Conservation (phyloP, 2,113 vertebrate genomes). For the Carettochelys insculpta region DNA sequence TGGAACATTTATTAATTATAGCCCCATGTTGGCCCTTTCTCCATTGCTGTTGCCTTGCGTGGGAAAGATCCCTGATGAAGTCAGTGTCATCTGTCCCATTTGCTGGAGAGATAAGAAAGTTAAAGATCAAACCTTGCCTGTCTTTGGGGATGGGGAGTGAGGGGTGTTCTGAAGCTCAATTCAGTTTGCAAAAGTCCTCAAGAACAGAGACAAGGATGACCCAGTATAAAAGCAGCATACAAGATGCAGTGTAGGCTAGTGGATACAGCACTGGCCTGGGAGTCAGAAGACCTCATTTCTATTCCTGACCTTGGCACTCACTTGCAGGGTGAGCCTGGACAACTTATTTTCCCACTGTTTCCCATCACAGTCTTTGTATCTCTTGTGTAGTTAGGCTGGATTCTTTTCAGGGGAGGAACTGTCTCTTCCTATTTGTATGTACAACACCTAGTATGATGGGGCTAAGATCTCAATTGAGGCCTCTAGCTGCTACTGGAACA, state of each 20-base stretch:
- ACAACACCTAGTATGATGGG: background rate
- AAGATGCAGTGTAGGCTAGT: background rate
- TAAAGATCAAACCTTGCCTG: fast-evolving
- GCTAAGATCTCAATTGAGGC: background rate
- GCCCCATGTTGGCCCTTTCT: background rate
- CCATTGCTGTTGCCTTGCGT: background rate
- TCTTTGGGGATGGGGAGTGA: no score
- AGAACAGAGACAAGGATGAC: background rate
- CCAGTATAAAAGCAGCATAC: background rate
- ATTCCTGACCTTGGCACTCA: background rate
- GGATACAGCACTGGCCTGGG: background rate
- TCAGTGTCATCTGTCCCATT: fast-evolving
- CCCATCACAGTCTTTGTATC: background rate
- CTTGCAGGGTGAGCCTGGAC: background rate
- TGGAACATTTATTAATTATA: background rate
- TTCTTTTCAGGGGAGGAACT: fast-evolving
- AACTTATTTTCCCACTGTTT: background rate
- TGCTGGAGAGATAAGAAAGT: background rate
- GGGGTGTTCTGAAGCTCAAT: background rate
- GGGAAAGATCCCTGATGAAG: fast-evolving
- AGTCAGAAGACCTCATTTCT: background rate
- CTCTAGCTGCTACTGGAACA: background rate
- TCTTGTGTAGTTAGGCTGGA: background rate
- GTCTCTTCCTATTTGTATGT: background rate
- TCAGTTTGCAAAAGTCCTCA: background rate